These are phyloP conservation scores for Notamacropus eugenii DNA, from an alignment of 2,797 vertebrate genomes.

Conservation along the genomic window DNA sequence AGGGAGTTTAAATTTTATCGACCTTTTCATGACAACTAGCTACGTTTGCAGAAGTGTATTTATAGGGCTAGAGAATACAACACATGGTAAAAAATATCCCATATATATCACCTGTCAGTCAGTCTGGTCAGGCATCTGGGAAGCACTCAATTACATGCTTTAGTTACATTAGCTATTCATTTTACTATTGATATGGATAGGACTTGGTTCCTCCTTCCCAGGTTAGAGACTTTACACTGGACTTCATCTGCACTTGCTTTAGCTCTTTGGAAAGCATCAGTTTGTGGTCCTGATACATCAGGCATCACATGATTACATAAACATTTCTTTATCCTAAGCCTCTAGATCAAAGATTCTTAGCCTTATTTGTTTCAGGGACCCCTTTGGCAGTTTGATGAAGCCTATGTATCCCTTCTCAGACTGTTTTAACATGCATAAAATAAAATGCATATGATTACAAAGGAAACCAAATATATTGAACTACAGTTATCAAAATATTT, in stretches of 20 bases:
- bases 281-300: background rate
- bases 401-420: background rate
- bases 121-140: too few relatives aligned
- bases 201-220: background rate
- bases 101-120: background rate
- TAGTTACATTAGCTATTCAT: background rate
- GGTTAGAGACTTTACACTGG: background rate
- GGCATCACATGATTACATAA: background rate
- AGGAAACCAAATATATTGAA: background rate
- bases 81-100: background rate
- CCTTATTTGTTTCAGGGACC: background rate
- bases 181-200: background rate
- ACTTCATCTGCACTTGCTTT: background rate
- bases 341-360: background rate
- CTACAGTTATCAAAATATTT: background rate
- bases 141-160: background rate
- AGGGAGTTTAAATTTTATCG: conserved; percentile 32
- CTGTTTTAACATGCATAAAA: background rate
- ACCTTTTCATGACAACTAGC: background rate
- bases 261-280: background rate
- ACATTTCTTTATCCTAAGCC: background rate
- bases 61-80: too few relatives aligned
- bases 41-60: conserved; percentile 15
- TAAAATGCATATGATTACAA: background rate
- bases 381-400: background rate